These are phyloP conservation scores for Caenorhabditis inopinata DNA, from an alignment of 1,140 invertebrate genomes.

Conservation along the genomic window DNA sequence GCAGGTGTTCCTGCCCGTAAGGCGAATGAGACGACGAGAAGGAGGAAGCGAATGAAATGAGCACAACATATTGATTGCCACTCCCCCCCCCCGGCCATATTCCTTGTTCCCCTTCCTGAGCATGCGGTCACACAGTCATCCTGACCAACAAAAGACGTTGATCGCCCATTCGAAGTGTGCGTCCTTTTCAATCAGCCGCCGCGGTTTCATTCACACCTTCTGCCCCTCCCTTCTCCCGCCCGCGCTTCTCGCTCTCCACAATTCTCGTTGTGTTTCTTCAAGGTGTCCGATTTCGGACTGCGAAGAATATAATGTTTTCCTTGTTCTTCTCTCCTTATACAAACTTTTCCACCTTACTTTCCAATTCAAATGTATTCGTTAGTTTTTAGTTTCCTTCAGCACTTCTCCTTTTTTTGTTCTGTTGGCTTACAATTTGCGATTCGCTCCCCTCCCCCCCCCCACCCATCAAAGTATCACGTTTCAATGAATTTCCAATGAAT, in stretches of 20 bases:
- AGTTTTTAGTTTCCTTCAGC: too few species aligned
- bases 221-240: not conserved
- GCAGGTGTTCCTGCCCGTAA: conserved; percentile 12
- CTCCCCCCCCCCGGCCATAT: too few species aligned
- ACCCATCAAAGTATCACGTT: too few species aligned
- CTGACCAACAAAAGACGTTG: not conserved
- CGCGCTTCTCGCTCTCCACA: too few species aligned
- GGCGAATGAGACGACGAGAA: not conserved
- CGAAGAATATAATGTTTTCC: not conserved
- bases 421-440: too few species aligned
- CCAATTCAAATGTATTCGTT: not conserved
- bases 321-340: not conserved
- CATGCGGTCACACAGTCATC: not conserved
- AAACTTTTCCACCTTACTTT: not conserved
- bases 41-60: not conserved
- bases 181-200: conserved; percentile 29
- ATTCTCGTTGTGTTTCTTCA: not conserved
- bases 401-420: too few species aligned
- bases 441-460: too few species aligned
- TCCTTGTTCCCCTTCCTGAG: not conserved
- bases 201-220: not conserved
- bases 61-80: conserved; percentile 23
- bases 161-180: conserved; percentile 14
- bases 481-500: not conserved
- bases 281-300: conserved; percentile 22